These are phyloP conservation scores for Stichopus horrens DNA, from an alignment of 53 echinoderm and acorn worm genomes.

Conservation along the genomic window DNA sequence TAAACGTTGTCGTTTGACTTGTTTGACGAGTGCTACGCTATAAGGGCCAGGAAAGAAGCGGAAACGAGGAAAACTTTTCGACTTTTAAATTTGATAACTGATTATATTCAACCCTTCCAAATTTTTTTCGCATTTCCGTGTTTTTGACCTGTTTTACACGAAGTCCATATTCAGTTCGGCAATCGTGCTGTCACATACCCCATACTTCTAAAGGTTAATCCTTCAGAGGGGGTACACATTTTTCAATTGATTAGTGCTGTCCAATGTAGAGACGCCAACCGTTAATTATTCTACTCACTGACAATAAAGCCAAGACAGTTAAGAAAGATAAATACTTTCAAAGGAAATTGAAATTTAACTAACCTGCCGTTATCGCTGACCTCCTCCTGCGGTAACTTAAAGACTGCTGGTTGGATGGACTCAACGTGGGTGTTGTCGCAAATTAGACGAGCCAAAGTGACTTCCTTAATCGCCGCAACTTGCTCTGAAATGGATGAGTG, in stretches of 20 bases:
- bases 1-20: no score
- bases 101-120: no score
- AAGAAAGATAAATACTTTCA: not conserved
- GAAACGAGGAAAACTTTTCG: no score
- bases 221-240: not conserved
- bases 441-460: slow-evolving; percentile 58
- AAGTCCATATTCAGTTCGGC: no score
- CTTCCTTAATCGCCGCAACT: slow-evolving; percentile 52
- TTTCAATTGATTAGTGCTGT: not conserved
- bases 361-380: not conserved
- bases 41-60: no score
- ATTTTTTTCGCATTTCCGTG: no score
- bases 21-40: no score
- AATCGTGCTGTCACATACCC: no score
- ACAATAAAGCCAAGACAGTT: not conserved
- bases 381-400: slow-evolving; percentile 5
- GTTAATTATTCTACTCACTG: not conserved
- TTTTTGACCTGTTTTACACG: no score
- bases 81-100: no score
- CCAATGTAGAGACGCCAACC: not conserved
- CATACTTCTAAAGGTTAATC: no score
- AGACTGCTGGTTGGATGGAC: slow-evolving; percentile 23
- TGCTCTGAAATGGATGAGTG: slow-evolving; percentile 46
- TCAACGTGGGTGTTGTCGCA: slow-evolving; percentile 50
- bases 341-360: not conserved